phyloP scores from a whole-genome alignment of 2,797 vertebrate species.

The Petrocephalus schoutedeni region DNA sequence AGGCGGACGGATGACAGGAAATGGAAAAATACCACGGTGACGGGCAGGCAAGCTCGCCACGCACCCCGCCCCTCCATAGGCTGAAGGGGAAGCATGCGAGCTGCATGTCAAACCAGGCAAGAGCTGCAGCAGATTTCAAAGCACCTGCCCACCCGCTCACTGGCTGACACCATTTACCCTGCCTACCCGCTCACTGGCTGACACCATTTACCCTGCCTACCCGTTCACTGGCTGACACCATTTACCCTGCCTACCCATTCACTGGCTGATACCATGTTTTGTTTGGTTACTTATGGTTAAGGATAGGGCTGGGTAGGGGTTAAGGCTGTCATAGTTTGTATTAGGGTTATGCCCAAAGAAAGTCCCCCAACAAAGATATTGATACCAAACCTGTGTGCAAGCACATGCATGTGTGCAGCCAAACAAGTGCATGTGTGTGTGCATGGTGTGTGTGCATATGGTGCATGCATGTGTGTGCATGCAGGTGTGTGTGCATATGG shows the following conservation, averaged over 20 bases:
- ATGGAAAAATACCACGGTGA: neutral
- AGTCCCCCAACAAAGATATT: neutral
- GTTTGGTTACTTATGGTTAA: neutral
- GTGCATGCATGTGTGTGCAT: neutral
- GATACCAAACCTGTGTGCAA: neutral
- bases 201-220: constrained; percentile 3
- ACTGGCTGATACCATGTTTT: constrained; percentile 2
- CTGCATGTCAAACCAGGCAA: neutral
- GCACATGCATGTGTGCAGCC: neutral
- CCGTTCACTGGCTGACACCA: neutral
- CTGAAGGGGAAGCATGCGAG: neutral
- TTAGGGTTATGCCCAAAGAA: neutral
- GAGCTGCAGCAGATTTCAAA: constrained; percentile 20
- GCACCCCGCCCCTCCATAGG: neutral
- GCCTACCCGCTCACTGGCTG: neutral
- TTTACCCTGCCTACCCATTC: neutral
- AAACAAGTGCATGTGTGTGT: too few relatives aligned
- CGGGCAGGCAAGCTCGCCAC: neutral
- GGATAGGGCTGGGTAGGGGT: neutral
- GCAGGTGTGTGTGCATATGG: neutral
- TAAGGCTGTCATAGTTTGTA: neutral
- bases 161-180: constrained; percentile 9
- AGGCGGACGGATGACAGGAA: neutral
- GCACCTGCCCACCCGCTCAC: neutral
- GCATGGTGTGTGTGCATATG: too few relatives aligned